Conservation (phyloP, 2,113 vertebrate species). For the Tretioscincus oriximinensis region DNA sequence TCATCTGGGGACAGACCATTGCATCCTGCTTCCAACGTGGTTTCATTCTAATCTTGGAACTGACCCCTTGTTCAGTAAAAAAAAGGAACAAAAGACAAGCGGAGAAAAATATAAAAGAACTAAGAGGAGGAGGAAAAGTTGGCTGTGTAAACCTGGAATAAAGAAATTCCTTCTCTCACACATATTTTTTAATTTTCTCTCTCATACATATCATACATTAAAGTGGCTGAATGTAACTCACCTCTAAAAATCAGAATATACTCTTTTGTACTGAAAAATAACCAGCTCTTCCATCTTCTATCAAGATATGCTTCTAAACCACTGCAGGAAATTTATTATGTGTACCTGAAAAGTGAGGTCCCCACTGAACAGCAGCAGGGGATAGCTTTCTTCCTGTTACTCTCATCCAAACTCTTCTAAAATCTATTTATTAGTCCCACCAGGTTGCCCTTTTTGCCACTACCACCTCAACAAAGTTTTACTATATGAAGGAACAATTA, state of each 20-base stretch:
- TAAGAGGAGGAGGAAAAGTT: conserved; percentile 40
- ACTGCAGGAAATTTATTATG: conserved; percentile 59
- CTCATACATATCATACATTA: neutral
- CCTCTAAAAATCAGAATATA: conserved; percentile 37
- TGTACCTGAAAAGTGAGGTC: conserved; percentile 44
- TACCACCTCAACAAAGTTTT: conserved; percentile 14
- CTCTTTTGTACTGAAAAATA: conserved; percentile 41
- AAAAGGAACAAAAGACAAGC: conserved; percentile 42
- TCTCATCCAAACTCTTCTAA: conserved; percentile 27
- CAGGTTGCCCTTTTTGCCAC: conserved; percentile 26
- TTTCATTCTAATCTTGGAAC: neutral
- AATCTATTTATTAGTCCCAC: conserved; percentile 44
- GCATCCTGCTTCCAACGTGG: conserved; percentile 20
- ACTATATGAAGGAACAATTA: conserved; percentile 55
- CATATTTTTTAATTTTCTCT: neutral
- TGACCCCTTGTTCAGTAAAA: conserved; percentile 1
- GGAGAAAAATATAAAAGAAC: conserved; percentile 34
- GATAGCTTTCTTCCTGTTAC: conserved; percentile 30
- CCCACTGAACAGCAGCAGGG: conserved; percentile 47
- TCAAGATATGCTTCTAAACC: conserved; percentile 38
- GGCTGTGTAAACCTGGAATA: conserved; percentile 27
- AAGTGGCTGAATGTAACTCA: conserved; percentile 48
- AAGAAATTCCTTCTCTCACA: conserved; percentile 32
- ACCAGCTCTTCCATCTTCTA: conserved; percentile 31
- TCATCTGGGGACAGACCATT: conserved; percentile 19